Evolutionary conservation across 2,888 invertebrate species (phyloP).

Genomic region (Tanypteryx hageni): DNA sequence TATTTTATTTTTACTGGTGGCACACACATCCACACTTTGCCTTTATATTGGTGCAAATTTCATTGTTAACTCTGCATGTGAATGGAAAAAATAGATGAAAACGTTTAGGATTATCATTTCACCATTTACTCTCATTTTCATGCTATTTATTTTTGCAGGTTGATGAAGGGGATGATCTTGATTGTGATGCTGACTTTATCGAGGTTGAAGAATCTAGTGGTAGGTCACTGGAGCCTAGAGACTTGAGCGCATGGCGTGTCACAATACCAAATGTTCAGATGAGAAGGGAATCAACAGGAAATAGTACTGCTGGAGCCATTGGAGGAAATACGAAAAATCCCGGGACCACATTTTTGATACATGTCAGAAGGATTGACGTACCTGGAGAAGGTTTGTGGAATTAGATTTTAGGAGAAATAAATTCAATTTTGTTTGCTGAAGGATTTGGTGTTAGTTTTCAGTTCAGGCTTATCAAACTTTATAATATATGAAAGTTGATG

Average conservation of each 20-base stretch:
- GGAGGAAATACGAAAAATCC: conserved; percentile 51
- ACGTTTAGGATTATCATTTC: background rate
- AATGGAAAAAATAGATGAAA: too few relatives aligned
- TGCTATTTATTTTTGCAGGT: conserved; percentile 67
- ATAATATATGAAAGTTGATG: too few relatives aligned
- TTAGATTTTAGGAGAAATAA: background rate
- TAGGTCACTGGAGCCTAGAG: conserved; percentile 72
- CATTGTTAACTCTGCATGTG: too few relatives aligned
- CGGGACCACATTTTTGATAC: conserved; percentile 72
- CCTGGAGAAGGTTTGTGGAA: conserved; percentile 66
- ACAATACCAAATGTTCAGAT: conserved; percentile 79
- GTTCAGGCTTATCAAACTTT: too few relatives aligned
- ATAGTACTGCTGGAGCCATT: conserved; percentile 69
- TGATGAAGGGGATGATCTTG: conserved; percentile 68
- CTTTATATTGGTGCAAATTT: too few relatives aligned
- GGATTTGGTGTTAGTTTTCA: too few relatives aligned
- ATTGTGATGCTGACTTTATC: conserved; percentile 52
- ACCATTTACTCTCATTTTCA: background rate
- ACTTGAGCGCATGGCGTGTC: conserved; percentile 83
- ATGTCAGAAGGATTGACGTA: conserved; percentile 71
- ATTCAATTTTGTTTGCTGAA: too few relatives aligned
- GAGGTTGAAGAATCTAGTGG: conserved; percentile 53
- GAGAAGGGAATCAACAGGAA: conserved; percentile 73
- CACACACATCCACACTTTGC: too few relatives aligned
- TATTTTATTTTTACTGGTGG: too few relatives aligned